phyloP scores from a whole-genome alignment of 2,888 invertebrate genomes.

The Callinectes sapidus region DNA sequence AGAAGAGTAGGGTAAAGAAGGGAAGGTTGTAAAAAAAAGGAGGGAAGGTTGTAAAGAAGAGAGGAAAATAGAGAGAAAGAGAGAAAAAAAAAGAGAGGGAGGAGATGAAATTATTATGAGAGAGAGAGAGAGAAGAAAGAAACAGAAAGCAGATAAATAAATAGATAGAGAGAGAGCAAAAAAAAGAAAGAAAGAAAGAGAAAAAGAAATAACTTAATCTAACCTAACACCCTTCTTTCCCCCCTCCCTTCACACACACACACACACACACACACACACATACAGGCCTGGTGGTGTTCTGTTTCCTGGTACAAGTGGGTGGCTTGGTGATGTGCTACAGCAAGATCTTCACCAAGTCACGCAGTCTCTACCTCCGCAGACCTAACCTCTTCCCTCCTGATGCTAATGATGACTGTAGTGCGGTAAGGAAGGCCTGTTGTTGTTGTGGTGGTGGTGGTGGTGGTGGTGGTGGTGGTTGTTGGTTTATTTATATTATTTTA shows the following conservation, averaged over 20 bases:
- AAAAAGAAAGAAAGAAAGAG: not conserved
- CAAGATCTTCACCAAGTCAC: conserved; percentile 71
- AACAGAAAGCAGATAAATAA: not conserved
- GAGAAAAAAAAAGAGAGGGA: not conserved
- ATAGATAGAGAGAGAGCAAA: not conserved
- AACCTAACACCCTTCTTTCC: too few species aligned
- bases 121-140: not conserved
- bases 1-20: too few species aligned
- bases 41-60: too few species aligned
- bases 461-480: too few species aligned
- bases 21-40: too few species aligned
- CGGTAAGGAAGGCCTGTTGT: not conserved
- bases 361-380: conserved; percentile 60
- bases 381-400: conserved; percentile 29
- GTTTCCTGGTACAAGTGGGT: conserved; percentile 72
- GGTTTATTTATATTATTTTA: too few species aligned
- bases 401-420: not conserved
- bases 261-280: too few species aligned
- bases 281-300: conserved; percentile 72
- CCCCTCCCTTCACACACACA: too few species aligned
- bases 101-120: not conserved
- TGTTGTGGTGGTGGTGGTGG: not conserved
- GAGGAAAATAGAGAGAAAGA: not conserved
- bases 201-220: not conserved
- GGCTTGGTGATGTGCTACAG: conserved; percentile 70